phyloP scores from a whole-genome alignment of 2,113 vertebrate species.

The Gallinago undulata region DNA sequence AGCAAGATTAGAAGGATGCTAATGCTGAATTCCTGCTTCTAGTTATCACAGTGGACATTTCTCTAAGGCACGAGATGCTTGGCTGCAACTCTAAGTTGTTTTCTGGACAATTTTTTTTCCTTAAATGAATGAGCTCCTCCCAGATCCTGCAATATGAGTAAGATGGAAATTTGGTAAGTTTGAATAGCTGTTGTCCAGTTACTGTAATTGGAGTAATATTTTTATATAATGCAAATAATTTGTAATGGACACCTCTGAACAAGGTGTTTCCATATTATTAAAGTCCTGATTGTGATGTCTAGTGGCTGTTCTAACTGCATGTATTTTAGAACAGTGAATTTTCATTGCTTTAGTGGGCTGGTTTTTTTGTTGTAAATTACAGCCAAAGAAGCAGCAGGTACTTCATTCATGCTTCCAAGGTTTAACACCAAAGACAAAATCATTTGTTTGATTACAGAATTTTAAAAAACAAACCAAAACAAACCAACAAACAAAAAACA shows the following conservation, averaged over 20 bases:
- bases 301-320: conserved; percentile 48
- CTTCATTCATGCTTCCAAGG: conserved; percentile 44
- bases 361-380: not conserved
- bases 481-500: not conserved
- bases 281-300: conserved; percentile 22
- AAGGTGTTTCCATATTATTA: conserved; percentile 57
- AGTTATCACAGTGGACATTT: conserved; percentile 9
- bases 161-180: conserved; percentile 36
- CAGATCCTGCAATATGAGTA: conserved; percentile 34
- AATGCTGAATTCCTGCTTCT: conserved; percentile 36
- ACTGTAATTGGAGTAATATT: conserved; percentile 38
- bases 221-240: conserved; percentile 37
- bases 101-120: not conserved
- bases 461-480: not conserved
- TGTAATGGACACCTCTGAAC: conserved; percentile 23
- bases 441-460: not conserved
- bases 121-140: conserved; percentile 15
- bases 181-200: conserved; percentile 34
- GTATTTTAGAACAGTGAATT: conserved; percentile 45
- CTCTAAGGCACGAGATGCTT: not conserved
- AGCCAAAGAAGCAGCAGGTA: conserved; percentile 41
- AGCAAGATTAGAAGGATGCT: conserved; percentile 24
- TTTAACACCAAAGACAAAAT: conserved; percentile 61
- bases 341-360: conserved; percentile 17
- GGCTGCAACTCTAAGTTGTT: conserved; percentile 19